Base-by-base conservation (phyloP, 2,888 invertebrate species). In the Tachina lurida region DNA sequence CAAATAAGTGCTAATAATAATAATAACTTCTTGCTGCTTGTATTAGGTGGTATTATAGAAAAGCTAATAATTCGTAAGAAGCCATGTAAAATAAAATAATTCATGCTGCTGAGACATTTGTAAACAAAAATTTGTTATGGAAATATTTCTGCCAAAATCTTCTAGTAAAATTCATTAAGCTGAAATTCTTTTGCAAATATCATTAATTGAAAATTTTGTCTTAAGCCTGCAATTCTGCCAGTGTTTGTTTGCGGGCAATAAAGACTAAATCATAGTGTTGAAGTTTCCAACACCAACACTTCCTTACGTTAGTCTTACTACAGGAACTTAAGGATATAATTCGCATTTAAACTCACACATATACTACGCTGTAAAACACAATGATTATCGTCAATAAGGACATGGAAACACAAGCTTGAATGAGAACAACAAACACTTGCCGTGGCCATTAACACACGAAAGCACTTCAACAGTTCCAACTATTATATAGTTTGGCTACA, bases 311-410 rank as follows among this genome's bases (percentile, higher is more conserved):
- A 2, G 31, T 31, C 31, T 31, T 67, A 7, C 63, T 22, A 8
- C n/a, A 13, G 56, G 8, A 77, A 56, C 71, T 80, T 80, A 79
- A 79, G 80, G 52, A 80, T 75, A 84, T 86, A 82, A 84, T 85
- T 82, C 86, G 87, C 77, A 77, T 86, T 86, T 80, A 39, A 31
- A 62, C 17, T 45, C 78, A 68, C 84, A 81, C 81, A 84, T 31
- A 31, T 3, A 31, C 31, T 77, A 77, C 65, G 73, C 56, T 74
- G 47, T 73, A 56, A 77, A 71, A 78, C 68, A 78, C 70, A 68
- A 76, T 85, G 87, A 87, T 87, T 87, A 87, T 87, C 87, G 22
- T 70, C 83, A 84, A 86, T 78, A 73, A 83, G 68, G 58, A 62
- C 63, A 76, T 13, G 45, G 22, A 22, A 60, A 71, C 47, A 47